Conservation (phyloP, 2,113 vertebrate species). For the Otocyon megalotis region DNA sequence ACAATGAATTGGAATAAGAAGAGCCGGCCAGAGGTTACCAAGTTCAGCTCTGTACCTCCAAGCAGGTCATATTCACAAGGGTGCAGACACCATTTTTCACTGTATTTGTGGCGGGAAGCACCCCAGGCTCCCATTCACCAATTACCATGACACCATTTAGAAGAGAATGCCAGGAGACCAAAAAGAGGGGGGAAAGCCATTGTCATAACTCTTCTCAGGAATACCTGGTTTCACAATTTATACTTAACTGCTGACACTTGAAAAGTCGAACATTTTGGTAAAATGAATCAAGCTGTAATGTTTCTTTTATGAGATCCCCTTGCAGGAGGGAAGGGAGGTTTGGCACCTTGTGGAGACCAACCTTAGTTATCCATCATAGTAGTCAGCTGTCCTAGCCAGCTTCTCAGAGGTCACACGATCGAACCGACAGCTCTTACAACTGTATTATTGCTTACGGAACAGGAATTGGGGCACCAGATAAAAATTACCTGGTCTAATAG, state of each 20-base stretch:
- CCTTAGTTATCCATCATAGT: constrained; percentile 96
- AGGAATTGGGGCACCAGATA: constrained; percentile 92
- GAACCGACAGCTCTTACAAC: constrained; percentile 94
- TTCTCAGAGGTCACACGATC: constrained; percentile 96
- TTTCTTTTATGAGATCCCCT: constrained; percentile 88
- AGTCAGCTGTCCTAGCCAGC: constrained; percentile 93
- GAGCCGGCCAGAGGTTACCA: constrained; percentile 59
- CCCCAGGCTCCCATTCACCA: constrained; percentile 78
- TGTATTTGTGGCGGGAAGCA: constrained; percentile 71
- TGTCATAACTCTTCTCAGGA: constrained; percentile 83
- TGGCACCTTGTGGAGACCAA: constrained; percentile 88
- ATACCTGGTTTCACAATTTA: constrained; percentile 83
- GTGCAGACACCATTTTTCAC: constrained; percentile 72
- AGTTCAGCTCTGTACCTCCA: constrained; percentile 74
- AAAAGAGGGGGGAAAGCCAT: constrained; percentile 63
- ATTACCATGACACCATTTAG: constrained; percentile 85
- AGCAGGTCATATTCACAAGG: constrained; percentile 68
- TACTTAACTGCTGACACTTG: constrained; percentile 85
- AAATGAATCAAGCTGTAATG: constrained; percentile 88
- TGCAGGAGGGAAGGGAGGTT: constrained; percentile 82
- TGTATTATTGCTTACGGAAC: constrained; percentile 95
- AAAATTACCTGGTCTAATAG: constrained; percentile 90
- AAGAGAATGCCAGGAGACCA: constrained; percentile 78
- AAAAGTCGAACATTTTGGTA: constrained; percentile 87
- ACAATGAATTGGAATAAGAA: constrained; percentile 77